Evolutionary conservation across 1,140 invertebrate species (phyloP).

Genomic region (Hermatobates lingyangjiaoensis): DNA sequence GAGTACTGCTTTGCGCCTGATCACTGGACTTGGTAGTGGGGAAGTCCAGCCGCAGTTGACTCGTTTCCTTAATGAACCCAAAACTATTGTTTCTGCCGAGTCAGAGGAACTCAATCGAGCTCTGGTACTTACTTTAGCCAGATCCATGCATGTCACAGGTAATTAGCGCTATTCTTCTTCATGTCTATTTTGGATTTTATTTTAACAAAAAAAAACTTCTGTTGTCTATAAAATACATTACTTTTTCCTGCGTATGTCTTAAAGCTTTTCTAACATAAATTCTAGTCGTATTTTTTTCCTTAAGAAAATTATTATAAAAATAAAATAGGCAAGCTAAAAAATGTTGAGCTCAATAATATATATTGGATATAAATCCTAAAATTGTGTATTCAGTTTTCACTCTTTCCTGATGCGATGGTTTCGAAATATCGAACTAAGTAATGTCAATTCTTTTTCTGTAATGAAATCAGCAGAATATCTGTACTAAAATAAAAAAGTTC

Average conservation of each 20-base stretch:
- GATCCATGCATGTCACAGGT: conserved; percentile 84
- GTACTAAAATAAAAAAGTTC: too few relatives aligned
- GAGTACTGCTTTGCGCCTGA: conserved; percentile 75
- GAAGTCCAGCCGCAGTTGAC: conserved; percentile 83
- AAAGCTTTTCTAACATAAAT: too few relatives aligned
- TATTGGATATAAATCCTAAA: too few relatives aligned
- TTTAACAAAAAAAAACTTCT: neutral
- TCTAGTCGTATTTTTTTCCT: too few relatives aligned
- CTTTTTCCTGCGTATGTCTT: neutral
- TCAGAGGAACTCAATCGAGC: conserved; percentile 88
- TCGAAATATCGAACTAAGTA: too few relatives aligned
- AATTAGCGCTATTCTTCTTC: too few relatives aligned
- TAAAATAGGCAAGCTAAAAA: too few relatives aligned
- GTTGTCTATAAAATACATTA: neutral
- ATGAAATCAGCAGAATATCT: too few relatives aligned
- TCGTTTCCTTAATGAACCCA: conserved; percentile 67
- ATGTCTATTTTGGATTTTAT: conserved; percentile 18
- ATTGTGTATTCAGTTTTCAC: conserved; percentile 5
- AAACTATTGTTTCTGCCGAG: conserved; percentile 73
- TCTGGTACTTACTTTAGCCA: conserved; percentile 76
- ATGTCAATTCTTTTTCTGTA: too few relatives aligned
- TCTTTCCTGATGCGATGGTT: conserved; percentile 11
- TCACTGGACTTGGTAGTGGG: conserved; percentile 74
- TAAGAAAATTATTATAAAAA: too few relatives aligned
- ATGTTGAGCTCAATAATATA: too few relatives aligned